Base-by-base conservation (phyloP, 1,140 invertebrate genomes). In the Zelostemma sp. region DNA sequence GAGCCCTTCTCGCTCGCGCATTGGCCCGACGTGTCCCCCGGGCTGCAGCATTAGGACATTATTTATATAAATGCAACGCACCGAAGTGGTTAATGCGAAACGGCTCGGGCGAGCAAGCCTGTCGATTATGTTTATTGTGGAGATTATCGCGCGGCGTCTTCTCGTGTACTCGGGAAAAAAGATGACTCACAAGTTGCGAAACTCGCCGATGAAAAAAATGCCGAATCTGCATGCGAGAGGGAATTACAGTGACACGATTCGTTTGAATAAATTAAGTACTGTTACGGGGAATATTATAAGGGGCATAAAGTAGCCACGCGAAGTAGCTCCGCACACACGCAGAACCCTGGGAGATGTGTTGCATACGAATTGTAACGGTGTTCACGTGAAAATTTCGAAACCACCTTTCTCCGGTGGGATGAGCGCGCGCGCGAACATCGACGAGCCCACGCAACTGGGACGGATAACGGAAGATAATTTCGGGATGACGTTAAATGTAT, bases 401-500 rank as follows among this genome's bases (percentile, higher is more conserved):
- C 58, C 11, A 63, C 68, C 68, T 71, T 71, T 71, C 68, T 66
- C 68, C 62, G 47, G 9, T 46, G 47, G 51, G 45, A 58, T 54
- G 62, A 35, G 8, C 3, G 8, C 3, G 25, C 25, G 25, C 25
- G 25, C 51, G 48, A 69, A 43, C 56, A 70, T 54, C 31, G 54
- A 61, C 33, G 53, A 49, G 55, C 68, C 68, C 63, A 71, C 68
- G 68, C 68, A 71, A 65, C 48, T 71, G 58, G 62, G 58, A 66
- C 68, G 58, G 56, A 66, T 71, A 71, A 71, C 68, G 68, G 68
- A 65, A 71, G 62, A 71, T 71, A 71, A 71, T 71, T 71, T 58
- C 62, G 68, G 62, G 62, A 63, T 63, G 59, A 66, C 63, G 68
- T 71, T 66, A 59, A 71, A 66, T 58, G 58, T 61, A 60, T 55